phyloP scores from a whole-genome alignment of 2,113 vertebrate species.

The Tapirus terrestris region DNA sequence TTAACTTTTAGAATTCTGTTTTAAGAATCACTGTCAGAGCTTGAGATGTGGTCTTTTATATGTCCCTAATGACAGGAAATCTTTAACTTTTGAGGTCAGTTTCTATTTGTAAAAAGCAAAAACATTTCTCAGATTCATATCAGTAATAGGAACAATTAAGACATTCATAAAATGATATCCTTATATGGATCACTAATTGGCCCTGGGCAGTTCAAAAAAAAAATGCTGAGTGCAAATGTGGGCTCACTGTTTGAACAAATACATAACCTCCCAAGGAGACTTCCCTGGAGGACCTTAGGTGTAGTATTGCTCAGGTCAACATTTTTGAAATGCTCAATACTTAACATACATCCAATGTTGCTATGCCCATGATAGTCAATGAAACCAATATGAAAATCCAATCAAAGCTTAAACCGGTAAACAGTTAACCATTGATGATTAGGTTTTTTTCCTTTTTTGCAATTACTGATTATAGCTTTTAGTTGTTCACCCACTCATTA shows the following conservation, averaged over 20 bases:
- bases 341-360: background rate
- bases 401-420: background rate
- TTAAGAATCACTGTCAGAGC: background rate
- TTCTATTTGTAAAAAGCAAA: background rate
- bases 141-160: background rate
- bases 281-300: background rate
- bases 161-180: background rate
- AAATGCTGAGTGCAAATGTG: background rate
- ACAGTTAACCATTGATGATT: too few relatives aligned
- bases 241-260: background rate
- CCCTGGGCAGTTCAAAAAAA: background rate
- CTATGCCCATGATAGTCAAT: background rate
- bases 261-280: background rate
- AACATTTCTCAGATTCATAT: background rate
- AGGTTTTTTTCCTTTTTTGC: too few relatives aligned
- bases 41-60: background rate
- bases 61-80: background rate
- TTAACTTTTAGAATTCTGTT: constrained; percentile 3
- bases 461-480: too few relatives aligned
- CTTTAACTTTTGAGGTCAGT: constrained; percentile 16
- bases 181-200: background rate
- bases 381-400: background rate
- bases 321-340: background rate
- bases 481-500: too few relatives aligned
- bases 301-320: background rate